phyloP scores from a whole-genome alignment of 2,113 vertebrate genomes.

The Phalacrocorax pelagicus region DNA sequence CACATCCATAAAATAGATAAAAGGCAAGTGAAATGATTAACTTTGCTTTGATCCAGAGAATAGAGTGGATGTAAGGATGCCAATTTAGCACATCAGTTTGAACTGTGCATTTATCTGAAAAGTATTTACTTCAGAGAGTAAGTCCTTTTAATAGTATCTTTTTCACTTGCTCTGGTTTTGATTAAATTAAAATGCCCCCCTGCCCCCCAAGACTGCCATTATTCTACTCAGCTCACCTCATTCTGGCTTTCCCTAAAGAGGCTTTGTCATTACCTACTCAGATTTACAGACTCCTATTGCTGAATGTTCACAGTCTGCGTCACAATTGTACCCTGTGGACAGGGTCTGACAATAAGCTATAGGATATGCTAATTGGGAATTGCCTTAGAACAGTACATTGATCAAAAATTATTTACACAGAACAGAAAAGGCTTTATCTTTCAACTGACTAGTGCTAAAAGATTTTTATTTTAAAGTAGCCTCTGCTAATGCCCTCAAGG shows the following conservation, averaged over 20 bases:
- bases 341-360: conserved; percentile 29
- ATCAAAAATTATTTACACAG: conserved; percentile 77
- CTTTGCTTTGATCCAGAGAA: conserved; percentile 45
- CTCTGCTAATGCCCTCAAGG: not conserved
- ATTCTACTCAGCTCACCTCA: conserved; percentile 49
- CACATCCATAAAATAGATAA: conserved; percentile 17
- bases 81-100: not conserved
- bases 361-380: conserved; percentile 41
- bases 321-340: conserved; percentile 48
- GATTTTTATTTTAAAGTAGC: conserved; percentile 39
- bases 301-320: conserved; percentile 59
- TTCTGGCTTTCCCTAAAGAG: conserved; percentile 28
- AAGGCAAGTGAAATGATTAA: conserved; percentile 43
- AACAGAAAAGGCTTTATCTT: conserved; percentile 74
- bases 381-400: conserved; percentile 51
- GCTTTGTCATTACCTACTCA: conserved; percentile 55
- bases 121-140: conserved; percentile 11
- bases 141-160: conserved; percentile 46
- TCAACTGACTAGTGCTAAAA: conserved; percentile 47
- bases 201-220: conserved; percentile 10
- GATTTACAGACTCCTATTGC: conserved; percentile 59
- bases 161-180: conserved; percentile 34
- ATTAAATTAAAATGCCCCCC: conserved; percentile 41
- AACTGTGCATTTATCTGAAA: conserved; percentile 25
- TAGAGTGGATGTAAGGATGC: not conserved